Evolutionary conservation across 2,113 vertebrate species (phyloP).

Genomic region (Lophotis ruficrista): DNA sequence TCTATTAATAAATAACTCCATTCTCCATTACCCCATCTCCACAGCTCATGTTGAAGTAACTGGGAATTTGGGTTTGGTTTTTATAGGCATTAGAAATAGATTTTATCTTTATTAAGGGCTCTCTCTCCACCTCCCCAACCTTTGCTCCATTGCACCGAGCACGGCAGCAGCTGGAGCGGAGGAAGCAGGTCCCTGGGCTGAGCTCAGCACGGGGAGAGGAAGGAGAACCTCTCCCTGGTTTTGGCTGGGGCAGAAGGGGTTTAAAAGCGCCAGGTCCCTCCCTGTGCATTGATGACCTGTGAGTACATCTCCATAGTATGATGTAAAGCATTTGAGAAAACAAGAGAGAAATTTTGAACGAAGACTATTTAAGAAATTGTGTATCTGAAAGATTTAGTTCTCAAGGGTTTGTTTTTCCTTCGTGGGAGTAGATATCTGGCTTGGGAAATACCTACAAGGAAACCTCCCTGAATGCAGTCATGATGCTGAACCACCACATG

Average conservation of each 20-base stretch:
- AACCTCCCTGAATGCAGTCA: neutral
- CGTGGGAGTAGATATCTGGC: neutral
- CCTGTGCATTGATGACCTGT: neutral
- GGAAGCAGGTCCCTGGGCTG: neutral
- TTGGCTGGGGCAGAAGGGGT: neutral
- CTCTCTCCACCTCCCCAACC: constrained; percentile 12
- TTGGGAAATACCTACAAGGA: neutral
- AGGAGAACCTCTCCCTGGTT: neutral
- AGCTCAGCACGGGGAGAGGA: neutral
- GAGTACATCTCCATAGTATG: neutral
- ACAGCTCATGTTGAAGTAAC: constrained; percentile 55
- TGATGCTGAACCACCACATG: neutral
- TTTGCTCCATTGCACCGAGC: constrained; percentile 27
- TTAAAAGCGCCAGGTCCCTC: neutral
- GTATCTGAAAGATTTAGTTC: neutral
- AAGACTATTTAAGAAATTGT: neutral
- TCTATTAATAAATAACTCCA: constrained; percentile 76
- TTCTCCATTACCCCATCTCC: constrained; percentile 55
- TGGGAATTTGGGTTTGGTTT: constrained; percentile 72
- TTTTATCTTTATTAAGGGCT: constrained; percentile 69
- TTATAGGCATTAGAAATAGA: constrained; percentile 74
- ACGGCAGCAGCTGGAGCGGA: neutral
- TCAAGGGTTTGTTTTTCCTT: neutral
- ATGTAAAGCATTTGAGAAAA: neutral
- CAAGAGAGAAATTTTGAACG: neutral